A percentile compares a stretch with the other conserved stretches of the same genome.
Conservation (phyloP, 2,113 vertebrate genomes). For the Alligator mississippiensis region DNA sequence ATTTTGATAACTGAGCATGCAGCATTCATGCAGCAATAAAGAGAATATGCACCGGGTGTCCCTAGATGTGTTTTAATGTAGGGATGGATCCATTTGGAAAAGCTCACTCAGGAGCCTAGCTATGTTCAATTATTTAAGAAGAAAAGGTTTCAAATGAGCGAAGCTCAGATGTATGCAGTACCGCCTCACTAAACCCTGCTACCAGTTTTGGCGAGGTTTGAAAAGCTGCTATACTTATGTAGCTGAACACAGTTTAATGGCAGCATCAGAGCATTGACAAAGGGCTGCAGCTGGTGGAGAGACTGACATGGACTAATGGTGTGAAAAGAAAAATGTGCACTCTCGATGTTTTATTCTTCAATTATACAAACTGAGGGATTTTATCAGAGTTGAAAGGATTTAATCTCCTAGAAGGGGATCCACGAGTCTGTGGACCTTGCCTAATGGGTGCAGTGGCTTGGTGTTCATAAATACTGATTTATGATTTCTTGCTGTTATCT, state of each 20-base stretch:
- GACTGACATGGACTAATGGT: not conserved
- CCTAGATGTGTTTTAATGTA: not conserved
- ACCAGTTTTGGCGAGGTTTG: constrained; percentile 11
- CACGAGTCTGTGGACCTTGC: not conserved
- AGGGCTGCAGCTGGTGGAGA: not conserved
- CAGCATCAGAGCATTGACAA: not conserved
- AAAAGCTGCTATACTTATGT: not conserved
- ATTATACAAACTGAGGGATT: not conserved
- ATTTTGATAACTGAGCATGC: not conserved
- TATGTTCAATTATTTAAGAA: not conserved
- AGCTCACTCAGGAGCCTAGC: not conserved
- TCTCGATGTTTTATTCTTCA: not conserved
- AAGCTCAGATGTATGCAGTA: not conserved
- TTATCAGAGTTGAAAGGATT: not conserved
- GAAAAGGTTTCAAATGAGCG: constrained; percentile 1
- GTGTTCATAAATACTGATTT: not conserved
- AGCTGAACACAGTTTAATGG: not conserved
- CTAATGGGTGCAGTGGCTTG: not conserved
- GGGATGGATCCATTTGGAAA: constrained; percentile 13
- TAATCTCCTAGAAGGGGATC: not conserved
- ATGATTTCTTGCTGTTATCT: not conserved
- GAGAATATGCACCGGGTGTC: not conserved
- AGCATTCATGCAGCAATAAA: not conserved
- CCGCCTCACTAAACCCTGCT: constrained; percentile 9
- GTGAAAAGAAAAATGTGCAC: not conserved